phyloP scores from a whole-genome alignment of 2,888 invertebrate genomes.

The Oegoconia quadripuncta region DNA sequence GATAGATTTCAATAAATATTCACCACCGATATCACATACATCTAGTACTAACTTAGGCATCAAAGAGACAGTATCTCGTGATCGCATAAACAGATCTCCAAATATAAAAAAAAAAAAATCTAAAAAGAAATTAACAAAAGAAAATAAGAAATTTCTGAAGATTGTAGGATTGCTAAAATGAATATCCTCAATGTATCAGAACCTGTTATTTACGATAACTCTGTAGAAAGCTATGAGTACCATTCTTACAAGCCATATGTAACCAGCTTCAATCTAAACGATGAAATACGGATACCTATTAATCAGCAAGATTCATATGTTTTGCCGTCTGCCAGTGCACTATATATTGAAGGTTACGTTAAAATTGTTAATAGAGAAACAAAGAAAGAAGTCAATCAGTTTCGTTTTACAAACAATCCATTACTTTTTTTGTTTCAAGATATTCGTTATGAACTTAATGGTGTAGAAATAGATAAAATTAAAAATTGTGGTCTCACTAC shows the following conservation, averaged over 20 bases:
- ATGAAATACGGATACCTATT: conserved; percentile 35
- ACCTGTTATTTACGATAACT: no score
- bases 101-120: conserved; percentile 2
- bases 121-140: conserved; percentile 10
- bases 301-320: conserved; percentile 32
- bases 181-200: no score
- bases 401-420: conserved; percentile 25
- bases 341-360: conserved; percentile 26
- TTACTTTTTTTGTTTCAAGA: conserved; percentile 35
- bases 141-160: conserved; percentile 17
- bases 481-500: no score
- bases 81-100: no score
- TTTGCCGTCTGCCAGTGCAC: conserved; percentile 29
- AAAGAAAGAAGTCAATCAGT: not conserved
- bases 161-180: conserved; percentile 23
- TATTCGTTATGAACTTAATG: conserved; percentile 41
- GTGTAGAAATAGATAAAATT: no score
- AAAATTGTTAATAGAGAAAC: no score
- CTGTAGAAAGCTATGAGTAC: no score
- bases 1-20: no score
- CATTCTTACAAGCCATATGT: no score
- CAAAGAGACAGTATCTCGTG: not conserved
- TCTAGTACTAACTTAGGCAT: not conserved
- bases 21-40: not conserved
- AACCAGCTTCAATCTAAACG: conserved; percentile 27